phyloP scores from a whole-genome alignment of 2,113 vertebrate genomes.

The Hiodon tergisus region DNA sequence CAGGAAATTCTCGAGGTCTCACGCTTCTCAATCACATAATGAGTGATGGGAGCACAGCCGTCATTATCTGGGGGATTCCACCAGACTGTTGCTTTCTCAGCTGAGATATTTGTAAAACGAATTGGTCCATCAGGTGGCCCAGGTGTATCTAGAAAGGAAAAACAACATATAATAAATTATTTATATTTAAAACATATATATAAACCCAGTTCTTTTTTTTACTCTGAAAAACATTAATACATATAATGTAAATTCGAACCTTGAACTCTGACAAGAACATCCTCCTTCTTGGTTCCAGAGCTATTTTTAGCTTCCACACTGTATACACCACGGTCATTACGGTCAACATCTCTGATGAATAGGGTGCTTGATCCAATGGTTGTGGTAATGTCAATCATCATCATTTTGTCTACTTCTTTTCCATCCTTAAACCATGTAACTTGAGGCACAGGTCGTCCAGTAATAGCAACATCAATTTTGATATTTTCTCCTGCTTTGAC shows the following conservation, averaged over 20 bases:
- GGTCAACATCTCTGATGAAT: constrained; percentile 83
- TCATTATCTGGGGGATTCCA: constrained; percentile 95
- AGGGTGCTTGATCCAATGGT: constrained; percentile 80
- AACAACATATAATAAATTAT: not conserved
- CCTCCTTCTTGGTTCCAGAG: constrained; percentile 78
- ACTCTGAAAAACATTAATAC: not conserved
- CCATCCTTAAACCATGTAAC: constrained; percentile 90
- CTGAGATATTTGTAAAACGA: constrained; percentile 89
- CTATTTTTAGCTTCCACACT: constrained; percentile 89
- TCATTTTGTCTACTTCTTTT: constrained; percentile 83
- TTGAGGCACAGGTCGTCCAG: constrained; percentile 85
- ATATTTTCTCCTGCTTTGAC: constrained; percentile 88
- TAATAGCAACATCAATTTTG: constrained; percentile 76
- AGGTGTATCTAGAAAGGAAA: constrained; percentile 73
- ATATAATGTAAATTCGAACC: constrained; percentile 58
- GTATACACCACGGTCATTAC: constrained; percentile 88
- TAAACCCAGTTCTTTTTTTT: not conserved
- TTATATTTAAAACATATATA: not conserved
- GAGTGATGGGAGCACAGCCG: constrained; percentile 80
- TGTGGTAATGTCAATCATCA: constrained; percentile 79
- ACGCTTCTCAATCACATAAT: constrained; percentile 94
- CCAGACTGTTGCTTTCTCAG: constrained; percentile 90
- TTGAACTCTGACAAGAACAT: constrained; percentile 88
- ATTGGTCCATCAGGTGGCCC: constrained; percentile 89
- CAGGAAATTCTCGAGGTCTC: constrained; percentile 94